phyloP scores from a whole-genome alignment of 2,797 vertebrate genomes.

The Sphaeramia orbicularis region DNA sequence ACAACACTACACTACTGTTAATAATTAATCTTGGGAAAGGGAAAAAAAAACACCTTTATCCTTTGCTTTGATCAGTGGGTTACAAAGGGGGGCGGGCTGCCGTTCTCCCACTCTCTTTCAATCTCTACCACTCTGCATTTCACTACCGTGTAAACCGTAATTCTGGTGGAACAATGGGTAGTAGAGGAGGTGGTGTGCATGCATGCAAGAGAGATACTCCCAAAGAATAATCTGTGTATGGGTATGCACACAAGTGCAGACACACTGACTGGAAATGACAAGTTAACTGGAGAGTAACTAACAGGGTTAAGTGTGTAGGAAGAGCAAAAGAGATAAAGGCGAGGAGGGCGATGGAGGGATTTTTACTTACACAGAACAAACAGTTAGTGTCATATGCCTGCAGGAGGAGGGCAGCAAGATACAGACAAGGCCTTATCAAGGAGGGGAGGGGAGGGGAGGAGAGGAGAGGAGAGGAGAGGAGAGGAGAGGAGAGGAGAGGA shows the following conservation, averaged over 20 bases:
- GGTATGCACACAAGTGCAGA: constrained; percentile 7
- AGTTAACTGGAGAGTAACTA: constrained; percentile 59
- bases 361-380: constrained; percentile 51
- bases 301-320: constrained; percentile 57
- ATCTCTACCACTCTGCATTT: not conserved
- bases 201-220: not conserved
- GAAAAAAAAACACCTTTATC: not conserved
- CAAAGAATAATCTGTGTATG: not conserved
- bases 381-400: constrained; percentile 35
- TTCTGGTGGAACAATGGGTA: constrained; percentile 10
- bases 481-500: not conserved
- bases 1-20: not conserved
- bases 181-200: not conserved
- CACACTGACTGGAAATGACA: constrained; percentile 45
- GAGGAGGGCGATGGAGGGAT: constrained; percentile 14
- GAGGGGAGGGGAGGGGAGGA: not conserved
- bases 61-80: constrained; percentile 7
- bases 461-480: not conserved
- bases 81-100: not conserved
- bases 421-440: constrained; percentile 14
- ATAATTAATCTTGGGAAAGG: not conserved
- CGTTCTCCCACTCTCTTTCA: not conserved
- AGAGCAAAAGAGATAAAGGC: constrained; percentile 42
- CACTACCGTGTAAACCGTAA: constrained; percentile 6
- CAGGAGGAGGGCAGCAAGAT: constrained; percentile 21